Evolutionary conservation across 2,888 invertebrate genomes (phyloP).

Genomic region (Periphyllus acericola): DNA sequence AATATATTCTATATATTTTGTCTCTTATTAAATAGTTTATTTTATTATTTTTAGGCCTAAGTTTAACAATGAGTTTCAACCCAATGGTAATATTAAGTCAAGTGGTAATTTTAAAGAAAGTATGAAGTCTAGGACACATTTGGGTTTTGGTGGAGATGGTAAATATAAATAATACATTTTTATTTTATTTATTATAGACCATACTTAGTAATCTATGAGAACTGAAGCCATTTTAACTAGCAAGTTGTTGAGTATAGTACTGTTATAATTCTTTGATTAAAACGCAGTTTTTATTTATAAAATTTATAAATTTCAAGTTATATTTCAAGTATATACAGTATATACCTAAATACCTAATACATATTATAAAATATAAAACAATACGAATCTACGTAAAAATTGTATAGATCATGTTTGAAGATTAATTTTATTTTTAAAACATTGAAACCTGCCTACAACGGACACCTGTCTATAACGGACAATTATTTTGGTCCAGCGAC

Average conservation of each 20-base stretch:
- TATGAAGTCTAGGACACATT: constrained; percentile 43
- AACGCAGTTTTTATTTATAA: no score
- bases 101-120: constrained; percentile 50
- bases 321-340: no score
- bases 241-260: constrained; percentile 1
- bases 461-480: no score
- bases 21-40: neutral
- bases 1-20: neutral
- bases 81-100: constrained; percentile 35
- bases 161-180: neutral
- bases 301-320: no score
- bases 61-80: constrained; percentile 38
- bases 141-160: constrained; percentile 59
- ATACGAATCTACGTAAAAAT: no score
- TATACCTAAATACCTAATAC: no score
- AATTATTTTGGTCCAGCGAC: no score
- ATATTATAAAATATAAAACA: no score
- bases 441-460: no score
- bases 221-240: constrained; percentile 8
- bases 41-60: constrained; percentile 33
- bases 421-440: no score
- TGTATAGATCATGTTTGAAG: no score
- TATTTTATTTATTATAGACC: neutral
- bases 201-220: neutral
- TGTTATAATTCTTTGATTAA: constrained; percentile 10